These are phyloP conservation scores for Acanthornis magna DNA, from an alignment of 2,797 vertebrate species.

Conservation along the genomic window DNA sequence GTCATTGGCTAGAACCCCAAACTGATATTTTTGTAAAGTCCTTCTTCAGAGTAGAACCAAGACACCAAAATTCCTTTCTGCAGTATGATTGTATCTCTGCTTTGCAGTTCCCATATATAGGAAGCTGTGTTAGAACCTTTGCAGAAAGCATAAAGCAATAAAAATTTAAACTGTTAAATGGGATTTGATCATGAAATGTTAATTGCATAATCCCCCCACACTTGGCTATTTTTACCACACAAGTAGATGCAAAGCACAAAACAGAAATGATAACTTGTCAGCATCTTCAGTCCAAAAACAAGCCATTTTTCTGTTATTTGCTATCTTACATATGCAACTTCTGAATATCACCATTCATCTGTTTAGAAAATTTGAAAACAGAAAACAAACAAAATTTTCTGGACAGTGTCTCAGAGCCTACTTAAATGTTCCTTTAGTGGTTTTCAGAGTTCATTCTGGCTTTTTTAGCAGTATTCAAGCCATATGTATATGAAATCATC, in stretches of 20 bases:
- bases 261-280: not conserved
- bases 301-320: not conserved
- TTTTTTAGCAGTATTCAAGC: slow-evolving; percentile 31
- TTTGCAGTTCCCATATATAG: not conserved
- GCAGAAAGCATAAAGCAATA: not conserved
- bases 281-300: not conserved
- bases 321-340: not conserved
- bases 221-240: not conserved
- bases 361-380: not conserved
- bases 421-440: slow-evolving; percentile 6
- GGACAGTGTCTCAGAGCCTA: not conserved
- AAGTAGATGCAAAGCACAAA: not conserved
- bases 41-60: not conserved
- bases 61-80: not conserved
- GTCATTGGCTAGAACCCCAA: not conserved
- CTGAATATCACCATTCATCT: not conserved
- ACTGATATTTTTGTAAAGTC: not conserved
- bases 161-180: not conserved
- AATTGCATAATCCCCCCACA: not conserved
- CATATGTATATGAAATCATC: slow-evolving; percentile 48
- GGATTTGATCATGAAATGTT: not conserved
- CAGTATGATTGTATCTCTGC: not conserved
- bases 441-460: slow-evolving; percentile 19
- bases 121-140: not conserved
- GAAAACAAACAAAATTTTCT: slow-evolving; percentile 3